Evolutionary conservation across 1,140 invertebrate species (phyloP).

Genomic region (Tetragnatha versicolor): DNA sequence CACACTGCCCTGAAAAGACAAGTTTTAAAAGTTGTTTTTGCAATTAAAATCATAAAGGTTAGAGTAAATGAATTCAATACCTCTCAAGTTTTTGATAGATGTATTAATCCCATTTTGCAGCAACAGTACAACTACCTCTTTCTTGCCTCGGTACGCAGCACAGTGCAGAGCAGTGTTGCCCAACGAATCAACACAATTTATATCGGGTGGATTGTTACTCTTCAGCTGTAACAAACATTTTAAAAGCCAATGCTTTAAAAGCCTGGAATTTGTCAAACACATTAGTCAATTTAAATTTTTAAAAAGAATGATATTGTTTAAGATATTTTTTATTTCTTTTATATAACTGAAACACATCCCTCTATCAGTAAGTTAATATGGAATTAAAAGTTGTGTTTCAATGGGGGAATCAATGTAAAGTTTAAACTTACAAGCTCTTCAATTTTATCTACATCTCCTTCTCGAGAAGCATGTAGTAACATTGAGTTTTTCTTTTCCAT

Average conservation of each 20-base stretch:
- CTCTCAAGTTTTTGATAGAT: constrained; percentile 64
- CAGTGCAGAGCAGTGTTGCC: constrained; percentile 77
- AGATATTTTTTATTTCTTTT: background rate
- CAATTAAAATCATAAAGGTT: constrained; percentile 53
- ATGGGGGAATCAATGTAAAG: background rate
- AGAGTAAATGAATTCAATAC: constrained; percentile 57
- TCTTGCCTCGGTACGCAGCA: constrained; percentile 73
- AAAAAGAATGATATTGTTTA: background rate
- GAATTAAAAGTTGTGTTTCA: background rate
- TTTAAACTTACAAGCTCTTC: constrained; percentile 68
- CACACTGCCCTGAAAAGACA: constrained; percentile 70
- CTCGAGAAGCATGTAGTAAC: constrained; percentile 70
- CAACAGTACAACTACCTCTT: constrained; percentile 72
- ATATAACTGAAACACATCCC: background rate
- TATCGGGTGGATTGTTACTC: constrained; percentile 62
- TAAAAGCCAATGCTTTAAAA: too few species aligned
- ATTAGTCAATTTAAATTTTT: background rate
- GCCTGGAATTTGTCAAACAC: too few species aligned
- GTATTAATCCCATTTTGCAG: constrained; percentile 70
- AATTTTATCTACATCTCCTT: constrained; percentile 69
- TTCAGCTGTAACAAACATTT: too few species aligned
- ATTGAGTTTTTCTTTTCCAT: constrained; percentile 65
- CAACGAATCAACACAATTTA: constrained; percentile 67
- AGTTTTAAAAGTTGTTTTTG: background rate
- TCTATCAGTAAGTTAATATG: background rate